Conservation (phyloP, 2,113 vertebrate species). For the Theropithecus gelada region DNA sequence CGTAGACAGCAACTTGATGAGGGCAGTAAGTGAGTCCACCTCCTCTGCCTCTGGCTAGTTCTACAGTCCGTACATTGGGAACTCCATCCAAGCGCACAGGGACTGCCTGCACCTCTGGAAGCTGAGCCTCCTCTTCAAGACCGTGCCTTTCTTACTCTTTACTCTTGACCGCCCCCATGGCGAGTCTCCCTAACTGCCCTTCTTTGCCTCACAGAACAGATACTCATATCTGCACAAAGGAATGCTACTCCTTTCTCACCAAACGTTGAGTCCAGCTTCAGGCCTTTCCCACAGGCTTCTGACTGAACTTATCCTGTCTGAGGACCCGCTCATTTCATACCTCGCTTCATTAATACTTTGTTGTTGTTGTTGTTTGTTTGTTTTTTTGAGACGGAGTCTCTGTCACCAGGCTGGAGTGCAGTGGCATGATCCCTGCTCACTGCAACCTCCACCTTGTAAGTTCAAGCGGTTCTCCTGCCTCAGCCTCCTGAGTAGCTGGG, state of each 20-base stretch:
- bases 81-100: not conserved
- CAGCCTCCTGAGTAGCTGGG: too few species aligned
- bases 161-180: too few species aligned
- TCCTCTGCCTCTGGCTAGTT: not conserved
- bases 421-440: too few species aligned
- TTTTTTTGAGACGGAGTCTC: too few species aligned
- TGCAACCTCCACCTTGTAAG: too few species aligned
- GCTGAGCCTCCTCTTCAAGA: not conserved
- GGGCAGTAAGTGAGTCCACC: not conserved
- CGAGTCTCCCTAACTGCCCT: not conserved
- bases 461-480: too few species aligned
- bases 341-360: not conserved
- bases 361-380: too few species aligned
- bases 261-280: not conserved
- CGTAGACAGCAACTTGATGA: not conserved
- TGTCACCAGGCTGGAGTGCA: too few species aligned
- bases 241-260: not conserved
- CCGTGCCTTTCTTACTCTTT: not conserved
- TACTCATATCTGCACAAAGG: not conserved
- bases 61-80: fast-evolving
- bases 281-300: not conserved
- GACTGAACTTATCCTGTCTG: not conserved
- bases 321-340: too few species aligned
- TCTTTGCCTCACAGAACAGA: not conserved
- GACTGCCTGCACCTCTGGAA: too few species aligned